Evolutionary conservation across 2,888 invertebrate genomes (phyloP).

Genomic region (Tholera decimalis): DNA sequence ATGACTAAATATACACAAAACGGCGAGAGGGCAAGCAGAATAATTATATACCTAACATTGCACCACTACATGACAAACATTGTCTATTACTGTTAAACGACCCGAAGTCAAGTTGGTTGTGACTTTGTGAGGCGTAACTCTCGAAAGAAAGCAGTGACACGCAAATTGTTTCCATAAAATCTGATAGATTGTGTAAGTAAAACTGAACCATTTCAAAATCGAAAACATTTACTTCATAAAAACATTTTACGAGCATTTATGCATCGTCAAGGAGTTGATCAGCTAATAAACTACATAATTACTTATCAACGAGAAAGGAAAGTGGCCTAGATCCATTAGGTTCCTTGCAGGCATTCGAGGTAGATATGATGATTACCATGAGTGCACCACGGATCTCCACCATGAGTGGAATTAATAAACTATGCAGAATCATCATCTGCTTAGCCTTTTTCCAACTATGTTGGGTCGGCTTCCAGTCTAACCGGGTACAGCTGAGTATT

Average conservation of each 20-base stretch:
- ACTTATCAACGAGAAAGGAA: too few relatives aligned
- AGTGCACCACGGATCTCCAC: too few relatives aligned
- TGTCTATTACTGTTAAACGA: constrained; percentile 69
- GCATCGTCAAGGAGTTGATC: neutral
- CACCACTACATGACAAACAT: constrained; percentile 71
- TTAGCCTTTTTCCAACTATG: too few relatives aligned
- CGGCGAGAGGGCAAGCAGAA: constrained; percentile 72
- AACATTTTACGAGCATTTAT: neutral
- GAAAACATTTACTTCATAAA: neutral
- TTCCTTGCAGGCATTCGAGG: too few relatives aligned
- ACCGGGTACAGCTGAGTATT: too few relatives aligned
- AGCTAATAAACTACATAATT: neutral
- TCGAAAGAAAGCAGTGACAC: constrained; percentile 32
- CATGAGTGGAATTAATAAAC: too few relatives aligned
- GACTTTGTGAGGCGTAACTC: constrained; percentile 36
- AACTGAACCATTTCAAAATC: too few relatives aligned
- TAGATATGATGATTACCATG: too few relatives aligned
- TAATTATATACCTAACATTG: constrained; percentile 76
- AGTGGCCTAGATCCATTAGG: too few relatives aligned
- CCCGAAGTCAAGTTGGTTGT: constrained; percentile 62
- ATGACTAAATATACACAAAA: constrained; percentile 66
- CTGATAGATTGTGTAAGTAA: constrained; percentile 18
- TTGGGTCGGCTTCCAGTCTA: too few relatives aligned
- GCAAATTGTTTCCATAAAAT: constrained; percentile 47
- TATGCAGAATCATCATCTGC: too few relatives aligned